Base-by-base conservation (phyloP, 2,888 invertebrate species). In the Tineola bisselliella region DNA sequence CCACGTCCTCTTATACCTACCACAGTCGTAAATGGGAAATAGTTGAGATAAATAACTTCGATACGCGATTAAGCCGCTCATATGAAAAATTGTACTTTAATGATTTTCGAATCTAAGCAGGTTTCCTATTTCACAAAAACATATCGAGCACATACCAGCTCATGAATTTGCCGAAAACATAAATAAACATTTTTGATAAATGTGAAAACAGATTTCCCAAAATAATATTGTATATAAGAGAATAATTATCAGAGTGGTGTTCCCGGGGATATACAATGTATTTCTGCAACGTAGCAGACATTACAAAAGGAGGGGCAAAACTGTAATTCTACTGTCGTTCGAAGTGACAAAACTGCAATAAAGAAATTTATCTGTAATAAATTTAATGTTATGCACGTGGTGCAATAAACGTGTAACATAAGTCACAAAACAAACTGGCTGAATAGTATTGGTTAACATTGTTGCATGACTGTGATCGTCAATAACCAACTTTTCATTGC, bases 341-440 rank as follows among this genome's bases (percentile, higher is more conserved):
- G 25, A 58, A 44, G 61, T 61, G 61, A 44, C 61, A 61, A 54
- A 61, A 56, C 30, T 30, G 57, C 31, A 61, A 61, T 61, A 61
- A 61, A 58, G 58, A 58, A 61, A 58, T 61, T 61, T 44, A 61
- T 54, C 44, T 44, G 61, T 33, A 17, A 61, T 61, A 61, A 61
- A 61, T 57, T 43, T 56, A 61, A 56, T 61, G 61, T 43, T 56
- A 61, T 56, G 61, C 56, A 44, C 60, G 57, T 13, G 38, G 30
- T 15, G 57, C 33, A 30, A 54, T 61, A 56, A 61, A 61, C 33
- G 43, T 31, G 43, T 13, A 18, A 12, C 25, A 52, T 15, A 31
- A 18, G 61, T 57, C 61, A 15, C 38, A 52, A 52, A 52, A 52
- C 52, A 52, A 52, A 52, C 52, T 18, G 5, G 19, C 17, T n/a